These are phyloP conservation scores for Indicator indicator DNA, from an alignment of 2,113 vertebrate genomes.

Conservation along the genomic window DNA sequence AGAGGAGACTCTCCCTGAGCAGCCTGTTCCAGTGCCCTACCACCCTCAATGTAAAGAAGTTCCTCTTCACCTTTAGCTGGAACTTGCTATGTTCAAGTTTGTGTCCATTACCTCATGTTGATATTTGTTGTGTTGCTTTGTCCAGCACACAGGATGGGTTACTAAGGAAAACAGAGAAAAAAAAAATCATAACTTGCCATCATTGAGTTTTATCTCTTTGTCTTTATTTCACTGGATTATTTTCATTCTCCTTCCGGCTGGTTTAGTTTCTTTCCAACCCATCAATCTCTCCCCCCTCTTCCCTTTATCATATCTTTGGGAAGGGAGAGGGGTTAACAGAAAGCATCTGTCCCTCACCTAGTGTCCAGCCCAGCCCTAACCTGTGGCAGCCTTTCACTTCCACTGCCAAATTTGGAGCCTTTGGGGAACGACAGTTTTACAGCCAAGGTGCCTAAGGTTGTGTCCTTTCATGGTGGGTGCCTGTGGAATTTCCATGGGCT, in stretches of 20 bases:
- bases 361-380: background rate
- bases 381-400: background rate
- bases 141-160: background rate
- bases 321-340: background rate
- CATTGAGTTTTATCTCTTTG: background rate
- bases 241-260: background rate
- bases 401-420: background rate
- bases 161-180: background rate
- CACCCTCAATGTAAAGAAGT: too few relatives aligned
- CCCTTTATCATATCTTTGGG: background rate
- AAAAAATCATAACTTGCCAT: background rate
- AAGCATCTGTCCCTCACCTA: background rate
- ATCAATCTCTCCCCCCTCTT: background rate
- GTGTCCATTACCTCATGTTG: too few relatives aligned
- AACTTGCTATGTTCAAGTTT: too few relatives aligned
- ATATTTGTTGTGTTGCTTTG: background rate
- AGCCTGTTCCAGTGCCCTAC: too few relatives aligned
- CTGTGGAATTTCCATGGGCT: background rate
- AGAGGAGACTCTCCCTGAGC: too few relatives aligned
- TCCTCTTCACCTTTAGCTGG: too few relatives aligned
- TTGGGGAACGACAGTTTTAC: background rate
- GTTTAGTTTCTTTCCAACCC: too few relatives aligned
- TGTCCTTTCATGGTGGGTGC: fast-evolving
- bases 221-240: background rate
- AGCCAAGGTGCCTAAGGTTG: background rate